Percentiles rank a stretch among this genome's conserved stretches.
Evolutionary conservation across 1,140 invertebrate species (phyloP).

Genomic region (Drosophila cardini): DNA sequence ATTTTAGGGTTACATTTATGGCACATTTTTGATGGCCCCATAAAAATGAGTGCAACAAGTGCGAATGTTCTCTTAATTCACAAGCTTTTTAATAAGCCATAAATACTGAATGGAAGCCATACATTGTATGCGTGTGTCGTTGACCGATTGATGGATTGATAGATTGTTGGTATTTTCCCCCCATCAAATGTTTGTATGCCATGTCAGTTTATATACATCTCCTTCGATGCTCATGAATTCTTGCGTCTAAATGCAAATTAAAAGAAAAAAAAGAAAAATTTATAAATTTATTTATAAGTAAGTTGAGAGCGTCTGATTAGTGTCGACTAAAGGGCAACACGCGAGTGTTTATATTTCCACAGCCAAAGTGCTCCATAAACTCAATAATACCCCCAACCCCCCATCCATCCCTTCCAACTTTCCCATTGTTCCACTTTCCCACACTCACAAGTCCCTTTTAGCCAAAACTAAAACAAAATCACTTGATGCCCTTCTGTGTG

Average conservation of each 20-base stretch:
- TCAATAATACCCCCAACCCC: constrained; percentile 29
- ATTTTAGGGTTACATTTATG: background rate
- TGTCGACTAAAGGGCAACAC: constrained; percentile 27
- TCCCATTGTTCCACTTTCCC: background rate
- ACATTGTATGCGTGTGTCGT: constrained; percentile 11
- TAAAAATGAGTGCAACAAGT: constrained; percentile 23
- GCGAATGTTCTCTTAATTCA: background rate
- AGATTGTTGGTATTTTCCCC: constrained; percentile 1
- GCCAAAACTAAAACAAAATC: constrained; percentile 36
- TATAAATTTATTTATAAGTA: too few relatives aligned
- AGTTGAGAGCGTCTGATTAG: constrained; percentile 41
- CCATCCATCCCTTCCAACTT: background rate
- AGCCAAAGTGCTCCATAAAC: constrained; percentile 46
- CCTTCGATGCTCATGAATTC: constrained; percentile 21
- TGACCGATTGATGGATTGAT: constrained; percentile 12
- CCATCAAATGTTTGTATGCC: background rate
- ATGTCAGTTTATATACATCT: constrained; percentile 12
- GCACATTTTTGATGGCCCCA: background rate
- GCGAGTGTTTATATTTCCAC: constrained; percentile 40
- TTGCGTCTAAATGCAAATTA: constrained; percentile 32
- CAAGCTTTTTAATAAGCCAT: constrained; percentile 24
- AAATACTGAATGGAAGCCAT: constrained; percentile 8
- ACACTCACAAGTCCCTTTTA: background rate
- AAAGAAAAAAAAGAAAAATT: background rate
- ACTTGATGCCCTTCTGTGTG: constrained; percentile 23